Evolutionary conservation across 1,140 invertebrate species (phyloP), one percentile per base, ranked within the genome.

Genomic region (Gryllus bimaculatus): DNA sequence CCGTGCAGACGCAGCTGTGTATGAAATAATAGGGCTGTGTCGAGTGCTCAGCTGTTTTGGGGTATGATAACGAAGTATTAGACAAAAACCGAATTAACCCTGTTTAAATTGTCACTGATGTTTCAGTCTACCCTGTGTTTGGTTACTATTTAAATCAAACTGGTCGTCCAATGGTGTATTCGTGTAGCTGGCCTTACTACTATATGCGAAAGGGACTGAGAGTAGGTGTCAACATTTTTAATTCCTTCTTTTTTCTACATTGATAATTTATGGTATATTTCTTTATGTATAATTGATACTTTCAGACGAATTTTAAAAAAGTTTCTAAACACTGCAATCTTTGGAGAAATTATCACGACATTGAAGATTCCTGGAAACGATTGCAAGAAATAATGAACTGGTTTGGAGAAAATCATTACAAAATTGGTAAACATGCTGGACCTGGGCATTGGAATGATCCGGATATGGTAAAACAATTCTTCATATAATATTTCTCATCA

Each of bases 391-490:
- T 96, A 81, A 91, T 95, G 81, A 88, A 93, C 81, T 95, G 91
- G 87, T 97, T 94, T 84, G 92, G 89, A 8, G 87, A 91, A 26
- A 91, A 95, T 83, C 93, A 94, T 84, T 91, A 91, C 49, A 87
- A 89, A 79, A 88, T 96, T 78, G 90, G 90, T 12, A 85, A 89
- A 73, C 89, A 91, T 83, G 91, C 93, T 74, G 95, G 93, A 15
- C 95, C 95, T 0, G 95, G 96, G 8, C 91, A 93, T 81, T 97
- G 94, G 94, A 96, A 96, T 85, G 96, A 97, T 86, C 95, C 95
- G 0, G 95, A 97, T 85, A 95, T 96, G 95, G 92, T 95, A 87
- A 12, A 77, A 47, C 48, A 8, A 76, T 73, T 73, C 66, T 39
- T 39, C 26, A 5, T 39, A 39, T 39, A 2, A 2, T 39, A 39